These are phyloP conservation scores for Arenaria interpres DNA, from an alignment of 2,113 vertebrate species.

Conservation along the genomic window DNA sequence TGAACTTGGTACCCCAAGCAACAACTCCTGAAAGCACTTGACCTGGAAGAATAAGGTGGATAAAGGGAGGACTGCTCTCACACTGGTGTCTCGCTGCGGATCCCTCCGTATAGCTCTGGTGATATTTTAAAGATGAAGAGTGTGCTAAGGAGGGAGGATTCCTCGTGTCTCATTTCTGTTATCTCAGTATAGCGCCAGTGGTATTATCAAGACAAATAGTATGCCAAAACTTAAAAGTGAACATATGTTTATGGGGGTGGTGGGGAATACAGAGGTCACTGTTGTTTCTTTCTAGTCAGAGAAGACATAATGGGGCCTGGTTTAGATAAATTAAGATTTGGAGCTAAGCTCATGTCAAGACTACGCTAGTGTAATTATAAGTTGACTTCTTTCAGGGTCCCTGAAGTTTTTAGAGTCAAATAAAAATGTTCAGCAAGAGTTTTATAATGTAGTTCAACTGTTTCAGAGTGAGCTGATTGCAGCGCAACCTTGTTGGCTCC, in stretches of 20 bases:
- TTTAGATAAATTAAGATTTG: slow-evolving; percentile 62
- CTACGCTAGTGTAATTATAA: slow-evolving; percentile 28
- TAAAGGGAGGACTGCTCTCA: not conserved
- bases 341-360: slow-evolving; percentile 31
- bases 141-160: slow-evolving; percentile 25
- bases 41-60: not conserved
- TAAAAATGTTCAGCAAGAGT: slow-evolving; percentile 42
- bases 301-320: slow-evolving; percentile 48
- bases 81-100: rapidly evolving
- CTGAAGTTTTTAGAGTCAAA: slow-evolving; percentile 26
- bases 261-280: slow-evolving; percentile 49
- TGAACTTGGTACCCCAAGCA: not conserved
- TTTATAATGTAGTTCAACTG: not conserved
- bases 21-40: not conserved
- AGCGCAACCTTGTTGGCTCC: not conserved
- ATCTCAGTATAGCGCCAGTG: slow-evolving; percentile 22
- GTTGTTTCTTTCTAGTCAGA: slow-evolving; percentile 49
- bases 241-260: slow-evolving; percentile 53
- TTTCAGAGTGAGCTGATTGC: not conserved
- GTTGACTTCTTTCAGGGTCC: slow-evolving; percentile 41
- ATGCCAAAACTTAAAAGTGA: slow-evolving; percentile 59
- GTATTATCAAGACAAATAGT: slow-evolving; percentile 61
- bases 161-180: not conserved
- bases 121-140: not conserved
- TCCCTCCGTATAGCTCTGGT: rapidly evolving